These are phyloP conservation scores for Drosophila atripex DNA, from an alignment of 2,888 invertebrate species.

Conservation along the genomic window DNA sequence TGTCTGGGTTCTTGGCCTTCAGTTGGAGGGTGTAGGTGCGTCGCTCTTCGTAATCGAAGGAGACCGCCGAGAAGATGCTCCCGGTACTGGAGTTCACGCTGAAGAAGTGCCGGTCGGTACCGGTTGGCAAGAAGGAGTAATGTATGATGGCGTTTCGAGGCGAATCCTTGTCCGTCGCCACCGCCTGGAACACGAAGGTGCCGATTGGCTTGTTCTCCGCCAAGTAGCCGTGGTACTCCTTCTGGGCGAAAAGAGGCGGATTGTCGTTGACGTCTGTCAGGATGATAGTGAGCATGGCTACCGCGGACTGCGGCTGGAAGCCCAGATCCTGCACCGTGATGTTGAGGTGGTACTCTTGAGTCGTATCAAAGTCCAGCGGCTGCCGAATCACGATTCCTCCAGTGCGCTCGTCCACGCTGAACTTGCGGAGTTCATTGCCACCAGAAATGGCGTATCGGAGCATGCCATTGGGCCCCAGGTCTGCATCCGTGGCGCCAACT, in stretches of 20 bases:
- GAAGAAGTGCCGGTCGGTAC: slow-evolving; percentile 90
- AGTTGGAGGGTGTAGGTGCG: slow-evolving; percentile 90
- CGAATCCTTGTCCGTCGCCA: slow-evolving; percentile 93
- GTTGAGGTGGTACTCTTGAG: slow-evolving; percentile 93
- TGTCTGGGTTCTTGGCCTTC: slow-evolving; percentile 94
- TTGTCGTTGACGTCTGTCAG: slow-evolving; percentile 97
- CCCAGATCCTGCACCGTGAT: slow-evolving; percentile 95
- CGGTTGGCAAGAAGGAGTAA: slow-evolving; percentile 90
- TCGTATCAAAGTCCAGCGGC: slow-evolving; percentile 93
- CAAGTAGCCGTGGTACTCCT: slow-evolving; percentile 90
- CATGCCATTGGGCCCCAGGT: slow-evolving; percentile 95
- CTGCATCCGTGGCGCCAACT: slow-evolving; percentile 93
- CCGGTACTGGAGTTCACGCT: slow-evolving; percentile 91
- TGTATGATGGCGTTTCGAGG: slow-evolving; percentile 93
- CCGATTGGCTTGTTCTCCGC: slow-evolving; percentile 92
- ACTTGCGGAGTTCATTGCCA: slow-evolving; percentile 92
- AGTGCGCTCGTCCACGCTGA: slow-evolving; percentile 89
- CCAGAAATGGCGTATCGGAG: slow-evolving; percentile 92
- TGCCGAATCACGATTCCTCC: slow-evolving; percentile 92
- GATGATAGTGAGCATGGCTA: slow-evolving; percentile 92
- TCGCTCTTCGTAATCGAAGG: slow-evolving; percentile 95
- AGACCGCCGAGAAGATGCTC: slow-evolving; percentile 88
- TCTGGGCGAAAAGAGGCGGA: slow-evolving; percentile 92
- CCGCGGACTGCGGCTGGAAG: slow-evolving; percentile 90
- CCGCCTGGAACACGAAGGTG: slow-evolving; percentile 89